Evolutionary conservation across 2,113 vertebrate species (phyloP).

Genomic region (Aplodontia rufa): DNA sequence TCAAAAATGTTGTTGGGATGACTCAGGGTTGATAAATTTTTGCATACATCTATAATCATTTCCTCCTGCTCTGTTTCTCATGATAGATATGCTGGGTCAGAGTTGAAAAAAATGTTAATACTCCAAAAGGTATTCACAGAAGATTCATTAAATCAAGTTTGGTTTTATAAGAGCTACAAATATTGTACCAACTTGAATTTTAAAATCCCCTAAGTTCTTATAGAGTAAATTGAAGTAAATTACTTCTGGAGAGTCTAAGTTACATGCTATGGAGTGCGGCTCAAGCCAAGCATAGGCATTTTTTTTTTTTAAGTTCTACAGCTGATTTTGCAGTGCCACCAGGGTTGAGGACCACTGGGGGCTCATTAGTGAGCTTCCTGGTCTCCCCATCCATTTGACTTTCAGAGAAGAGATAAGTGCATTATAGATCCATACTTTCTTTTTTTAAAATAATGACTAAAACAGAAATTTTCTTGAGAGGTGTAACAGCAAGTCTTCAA

Average conservation of each 20-base stretch:
- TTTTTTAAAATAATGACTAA: background rate
- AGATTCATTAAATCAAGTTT: background rate
- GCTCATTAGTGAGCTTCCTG: conserved; percentile 13
- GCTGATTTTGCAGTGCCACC: background rate
- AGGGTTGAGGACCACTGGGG: background rate
- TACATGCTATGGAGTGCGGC: background rate
- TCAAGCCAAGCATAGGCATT: background rate
- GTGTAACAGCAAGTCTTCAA: background rate
- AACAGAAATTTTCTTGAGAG: background rate
- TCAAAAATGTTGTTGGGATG: background rate
- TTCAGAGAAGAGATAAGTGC: conserved; percentile 26
- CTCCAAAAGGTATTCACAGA: conserved; percentile 1
- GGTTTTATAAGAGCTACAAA: conserved; percentile 27
- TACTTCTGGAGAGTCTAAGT: conserved; percentile 34
- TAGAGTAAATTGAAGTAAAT: conserved; percentile 59
- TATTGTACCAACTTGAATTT: conserved; percentile 7
- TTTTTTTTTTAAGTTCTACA: background rate
- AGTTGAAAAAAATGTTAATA: conserved; percentile 30
- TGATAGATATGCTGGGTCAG: background rate
- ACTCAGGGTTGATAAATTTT: background rate
- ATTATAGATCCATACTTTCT: conserved; percentile 1
- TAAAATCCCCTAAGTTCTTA: conserved; percentile 26
- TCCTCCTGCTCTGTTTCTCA: background rate
- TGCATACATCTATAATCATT: background rate
- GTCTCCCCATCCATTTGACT: conserved; percentile 39